Conservation (phyloP, 2,113 vertebrate species). For the Myotis brandtii region DNA sequence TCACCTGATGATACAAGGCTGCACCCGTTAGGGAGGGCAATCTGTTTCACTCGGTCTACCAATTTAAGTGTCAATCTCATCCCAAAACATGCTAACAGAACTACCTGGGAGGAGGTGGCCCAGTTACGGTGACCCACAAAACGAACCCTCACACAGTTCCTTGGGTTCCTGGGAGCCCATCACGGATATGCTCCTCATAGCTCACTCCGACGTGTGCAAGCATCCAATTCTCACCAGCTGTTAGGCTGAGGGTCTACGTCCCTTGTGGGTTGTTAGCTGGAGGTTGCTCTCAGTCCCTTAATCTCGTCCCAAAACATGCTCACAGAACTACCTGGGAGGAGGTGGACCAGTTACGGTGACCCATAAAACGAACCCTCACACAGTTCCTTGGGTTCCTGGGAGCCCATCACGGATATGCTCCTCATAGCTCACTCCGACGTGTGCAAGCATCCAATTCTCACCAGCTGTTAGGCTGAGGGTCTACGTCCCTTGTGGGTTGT, state of each 20-base stretch:
- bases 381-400: not conserved
- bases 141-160: not conserved
- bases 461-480: not conserved
- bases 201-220: not conserved
- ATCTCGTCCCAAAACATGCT: too few species aligned
- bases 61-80: not conserved
- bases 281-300: not conserved
- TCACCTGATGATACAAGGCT: not conserved
- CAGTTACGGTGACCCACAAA: not conserved
- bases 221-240: not conserved
- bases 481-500: not conserved
- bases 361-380: not conserved
- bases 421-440: not conserved
- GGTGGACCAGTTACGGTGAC: not conserved
- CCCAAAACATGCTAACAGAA: not conserved
- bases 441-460: not conserved
- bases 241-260: not conserved
- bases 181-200: not conserved
- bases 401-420: not conserved
- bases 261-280: not conserved
- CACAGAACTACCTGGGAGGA: not conserved
- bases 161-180: not conserved
- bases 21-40: not conserved
- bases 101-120: not conserved
- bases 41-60: not conserved